Conservation (phyloP, 2,797 vertebrate genomes). For the Cirrhinus molitorella region DNA sequence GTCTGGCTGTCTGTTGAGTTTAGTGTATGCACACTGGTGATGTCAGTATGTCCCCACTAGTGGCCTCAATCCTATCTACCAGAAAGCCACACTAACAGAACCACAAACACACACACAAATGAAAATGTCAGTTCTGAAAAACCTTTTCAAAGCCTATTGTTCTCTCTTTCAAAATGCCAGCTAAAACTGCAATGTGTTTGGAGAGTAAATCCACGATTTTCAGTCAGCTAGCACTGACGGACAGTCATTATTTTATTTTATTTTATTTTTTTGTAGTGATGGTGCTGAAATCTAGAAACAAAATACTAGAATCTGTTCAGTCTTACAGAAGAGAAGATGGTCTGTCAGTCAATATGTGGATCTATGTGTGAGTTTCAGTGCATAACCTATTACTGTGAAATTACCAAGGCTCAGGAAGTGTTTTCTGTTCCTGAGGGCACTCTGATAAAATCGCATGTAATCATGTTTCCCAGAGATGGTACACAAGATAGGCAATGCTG, state of each 20-base stretch:
- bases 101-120: slow-evolving; percentile 5
- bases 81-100: slow-evolving; percentile 33
- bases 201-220: background rate
- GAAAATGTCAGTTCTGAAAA: slow-evolving; percentile 31
- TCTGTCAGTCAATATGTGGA: background rate
- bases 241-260: background rate
- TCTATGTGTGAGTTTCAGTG: slow-evolving; percentile 18
- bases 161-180: slow-evolving; percentile 41
- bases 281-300: background rate
- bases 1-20: slow-evolving; percentile 43
- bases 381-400: slow-evolving; percentile 22
- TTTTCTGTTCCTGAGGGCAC: background rate
- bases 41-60: slow-evolving; percentile 44
- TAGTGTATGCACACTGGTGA: slow-evolving; percentile 26
- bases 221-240: background rate
- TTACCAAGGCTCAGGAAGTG: slow-evolving; percentile 10
- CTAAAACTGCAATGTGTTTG: background rate
- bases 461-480: slow-evolving; percentile 22
- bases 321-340: background rate
- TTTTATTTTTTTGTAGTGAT: background rate
- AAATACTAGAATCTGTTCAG: background rate
- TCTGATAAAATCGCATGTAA: slow-evolving; percentile 31
- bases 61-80: slow-evolving; percentile 5
- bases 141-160: slow-evolving; percentile 20
- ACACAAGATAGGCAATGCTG: slow-evolving; percentile 10